phyloP scores from a whole-genome alignment of 1,140 invertebrate species.

The Cotesia typhae region DNA sequence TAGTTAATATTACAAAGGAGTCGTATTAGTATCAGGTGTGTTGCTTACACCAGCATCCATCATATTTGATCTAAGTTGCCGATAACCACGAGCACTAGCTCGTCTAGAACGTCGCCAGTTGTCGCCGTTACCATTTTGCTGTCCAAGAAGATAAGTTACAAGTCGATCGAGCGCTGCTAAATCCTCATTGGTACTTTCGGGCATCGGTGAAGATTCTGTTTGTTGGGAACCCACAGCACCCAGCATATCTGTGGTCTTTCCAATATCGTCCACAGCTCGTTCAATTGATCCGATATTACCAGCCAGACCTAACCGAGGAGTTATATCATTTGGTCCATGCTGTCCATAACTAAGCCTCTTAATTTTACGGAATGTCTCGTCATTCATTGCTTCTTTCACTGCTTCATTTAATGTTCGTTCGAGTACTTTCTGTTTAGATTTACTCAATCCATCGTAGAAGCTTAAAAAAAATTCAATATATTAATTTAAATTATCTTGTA shows the following conservation, averaged over 20 bases:
- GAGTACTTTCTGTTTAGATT: constrained; percentile 54
- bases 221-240: constrained; percentile 26
- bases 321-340: constrained; percentile 73
- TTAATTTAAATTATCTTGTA: constrained; percentile 12
- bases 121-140: constrained; percentile 49
- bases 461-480: constrained; percentile 40
- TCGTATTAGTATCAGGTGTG: constrained; percentile 49
- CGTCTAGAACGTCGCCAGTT: constrained; percentile 55
- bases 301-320: constrained; percentile 17
- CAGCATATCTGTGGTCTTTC: constrained; percentile 14
- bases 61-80: constrained; percentile 47
- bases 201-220: constrained; percentile 35
- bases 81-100: constrained; percentile 54
- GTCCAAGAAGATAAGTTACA: constrained; percentile 55
- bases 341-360: constrained; percentile 76
- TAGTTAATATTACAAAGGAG: constrained; percentile 46
- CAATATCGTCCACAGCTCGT: neutral
- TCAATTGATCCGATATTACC: neutral
- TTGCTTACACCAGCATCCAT: constrained; percentile 28
- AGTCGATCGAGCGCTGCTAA: constrained; percentile 54
- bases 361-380: constrained; percentile 75
- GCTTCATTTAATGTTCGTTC: constrained; percentile 68
- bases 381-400: constrained; percentile 73
- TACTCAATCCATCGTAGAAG: constrained; percentile 56
- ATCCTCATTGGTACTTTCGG: constrained; percentile 52